Evolutionary conservation across 2,113 vertebrate genomes (phyloP).

Genomic region (Poeciliopsis occidentalis): DNA sequence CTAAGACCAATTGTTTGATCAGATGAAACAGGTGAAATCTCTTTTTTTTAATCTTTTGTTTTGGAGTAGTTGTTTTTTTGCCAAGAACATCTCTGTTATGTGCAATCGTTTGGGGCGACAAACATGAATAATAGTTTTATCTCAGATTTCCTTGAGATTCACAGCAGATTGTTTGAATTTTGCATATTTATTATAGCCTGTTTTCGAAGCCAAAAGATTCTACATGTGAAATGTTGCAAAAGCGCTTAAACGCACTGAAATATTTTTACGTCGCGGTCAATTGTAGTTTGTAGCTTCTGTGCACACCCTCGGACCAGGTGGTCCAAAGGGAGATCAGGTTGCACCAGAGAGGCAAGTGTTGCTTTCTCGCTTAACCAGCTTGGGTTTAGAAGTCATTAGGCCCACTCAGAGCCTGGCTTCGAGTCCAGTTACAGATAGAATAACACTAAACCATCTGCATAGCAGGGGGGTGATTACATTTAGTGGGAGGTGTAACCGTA

Average conservation of each 20-base stretch:
- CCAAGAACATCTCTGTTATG: constrained; percentile 28
- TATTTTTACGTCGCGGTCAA: constrained; percentile 27
- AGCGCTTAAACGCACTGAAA: constrained; percentile 22
- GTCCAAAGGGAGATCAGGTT: constrained; percentile 66
- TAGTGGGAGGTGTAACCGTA: constrained; percentile 49
- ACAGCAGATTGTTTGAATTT: constrained; percentile 2
- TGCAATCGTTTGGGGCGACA: not conserved
- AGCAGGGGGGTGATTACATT: constrained; percentile 50
- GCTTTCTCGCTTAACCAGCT: constrained; percentile 72
- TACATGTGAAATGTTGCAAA: not conserved
- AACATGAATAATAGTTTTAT: not conserved
- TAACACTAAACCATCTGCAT: constrained; percentile 75
- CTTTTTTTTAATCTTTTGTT: not conserved
- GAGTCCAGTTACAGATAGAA: constrained; percentile 75
- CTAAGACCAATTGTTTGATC: constrained; percentile 47
- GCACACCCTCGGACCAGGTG: constrained; percentile 62
- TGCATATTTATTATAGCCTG: not conserved
- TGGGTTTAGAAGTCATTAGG: constrained; percentile 70
- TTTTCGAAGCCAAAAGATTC: constrained; percentile 15
- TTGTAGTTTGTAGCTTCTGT: constrained; percentile 31
- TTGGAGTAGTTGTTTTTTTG: constrained; percentile 10
- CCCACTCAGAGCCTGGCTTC: constrained; percentile 55
- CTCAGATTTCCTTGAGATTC: not conserved
- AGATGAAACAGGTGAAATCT: constrained; percentile 33
- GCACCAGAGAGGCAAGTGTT: constrained; percentile 53